Evolutionary conservation across 2,888 invertebrate species (phyloP).

Genomic region (Elmis aenea): DNA sequence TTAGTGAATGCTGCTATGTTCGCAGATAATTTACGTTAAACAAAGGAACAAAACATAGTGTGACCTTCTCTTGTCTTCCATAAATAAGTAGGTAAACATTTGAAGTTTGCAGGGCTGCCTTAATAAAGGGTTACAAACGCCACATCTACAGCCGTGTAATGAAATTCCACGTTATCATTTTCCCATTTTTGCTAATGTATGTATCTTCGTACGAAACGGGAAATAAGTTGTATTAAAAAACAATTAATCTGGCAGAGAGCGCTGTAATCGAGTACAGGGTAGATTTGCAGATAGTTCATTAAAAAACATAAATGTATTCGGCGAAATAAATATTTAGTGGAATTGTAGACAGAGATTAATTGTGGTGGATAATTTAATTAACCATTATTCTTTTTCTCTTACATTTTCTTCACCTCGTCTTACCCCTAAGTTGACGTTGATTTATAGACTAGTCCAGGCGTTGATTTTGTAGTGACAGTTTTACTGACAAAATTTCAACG

Average conservation of each 20-base stretch:
- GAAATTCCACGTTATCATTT: background rate
- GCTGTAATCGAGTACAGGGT: too few species aligned
- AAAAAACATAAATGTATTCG: too few species aligned
- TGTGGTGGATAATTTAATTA: slow-evolving; percentile 19
- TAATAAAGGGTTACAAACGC: background rate
- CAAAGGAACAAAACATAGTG: slow-evolving; percentile 29
- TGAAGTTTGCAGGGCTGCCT: slow-evolving; percentile 8
- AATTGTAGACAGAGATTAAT: slow-evolving; percentile 13
- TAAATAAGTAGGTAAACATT: slow-evolving; percentile 10
- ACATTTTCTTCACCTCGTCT: slow-evolving; percentile 13
- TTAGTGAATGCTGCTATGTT: slow-evolving; percentile 30
- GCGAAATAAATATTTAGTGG: background rate
- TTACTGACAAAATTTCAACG: background rate
- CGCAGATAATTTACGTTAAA: slow-evolving; percentile 33
- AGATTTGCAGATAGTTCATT: too few species aligned
- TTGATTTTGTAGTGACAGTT: background rate
- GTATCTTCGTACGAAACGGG: too few species aligned
- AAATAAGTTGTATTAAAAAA: too few species aligned
- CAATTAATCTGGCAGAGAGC: too few species aligned
- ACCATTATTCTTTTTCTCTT: slow-evolving; percentile 19
- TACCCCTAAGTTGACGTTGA: slow-evolving; percentile 16
- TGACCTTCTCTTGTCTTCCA: slow-evolving; percentile 12
- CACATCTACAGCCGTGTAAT: background rate
- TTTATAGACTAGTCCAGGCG: slow-evolving; percentile 9
- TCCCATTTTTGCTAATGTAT: background rate